Evolutionary conservation across 1,140 invertebrate species (phyloP).

Genomic region (Andrena cerasifolii): DNA sequence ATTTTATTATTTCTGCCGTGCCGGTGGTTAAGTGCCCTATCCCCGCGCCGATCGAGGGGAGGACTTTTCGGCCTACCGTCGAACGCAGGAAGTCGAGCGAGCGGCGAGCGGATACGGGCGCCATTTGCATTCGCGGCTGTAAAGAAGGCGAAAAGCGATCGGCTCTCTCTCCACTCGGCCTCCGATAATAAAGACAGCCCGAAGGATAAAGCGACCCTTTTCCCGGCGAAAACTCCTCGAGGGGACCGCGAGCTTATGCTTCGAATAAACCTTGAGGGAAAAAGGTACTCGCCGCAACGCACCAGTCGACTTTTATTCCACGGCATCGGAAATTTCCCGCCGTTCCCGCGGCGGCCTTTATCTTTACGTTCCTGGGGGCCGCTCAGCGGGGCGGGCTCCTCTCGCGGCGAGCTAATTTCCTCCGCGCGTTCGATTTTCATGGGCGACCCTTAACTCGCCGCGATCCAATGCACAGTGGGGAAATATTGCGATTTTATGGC

Average conservation of each 20-base stretch:
- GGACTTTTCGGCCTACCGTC: constrained; percentile 27
- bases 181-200: constrained; percentile 71
- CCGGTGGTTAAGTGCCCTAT: constrained; percentile 70
- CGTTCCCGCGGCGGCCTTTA: constrained; percentile 58
- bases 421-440: constrained; percentile 78
- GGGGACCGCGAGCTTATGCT: constrained; percentile 70
- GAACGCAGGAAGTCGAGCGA: constrained; percentile 67
- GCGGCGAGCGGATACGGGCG: constrained; percentile 71
- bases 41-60: constrained; percentile 14
- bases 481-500: no score
- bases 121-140: constrained; percentile 78
- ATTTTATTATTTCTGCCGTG: constrained; percentile 78
- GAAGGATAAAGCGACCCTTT: constrained; percentile 59
- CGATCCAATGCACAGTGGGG: constrained; percentile 52
- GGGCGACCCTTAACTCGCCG: constrained; percentile 63
- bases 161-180: constrained; percentile 44
- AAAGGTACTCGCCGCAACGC: constrained; percentile 27
- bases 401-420: constrained; percentile 73
- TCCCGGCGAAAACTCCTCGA: constrained; percentile 32
- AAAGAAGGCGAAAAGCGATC: constrained; percentile 75
- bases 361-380: constrained; percentile 68
- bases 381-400: constrained; percentile 26
- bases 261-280: constrained; percentile 70
- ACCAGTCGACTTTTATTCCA: constrained; percentile 59
- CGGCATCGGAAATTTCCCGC: constrained; percentile 49